A percentile compares a stretch with the other conserved stretches of the same genome.
Evolutionary conservation across 2,113 vertebrate genomes (phyloP).

Genomic region (Myrmophylax atrothorax): DNA sequence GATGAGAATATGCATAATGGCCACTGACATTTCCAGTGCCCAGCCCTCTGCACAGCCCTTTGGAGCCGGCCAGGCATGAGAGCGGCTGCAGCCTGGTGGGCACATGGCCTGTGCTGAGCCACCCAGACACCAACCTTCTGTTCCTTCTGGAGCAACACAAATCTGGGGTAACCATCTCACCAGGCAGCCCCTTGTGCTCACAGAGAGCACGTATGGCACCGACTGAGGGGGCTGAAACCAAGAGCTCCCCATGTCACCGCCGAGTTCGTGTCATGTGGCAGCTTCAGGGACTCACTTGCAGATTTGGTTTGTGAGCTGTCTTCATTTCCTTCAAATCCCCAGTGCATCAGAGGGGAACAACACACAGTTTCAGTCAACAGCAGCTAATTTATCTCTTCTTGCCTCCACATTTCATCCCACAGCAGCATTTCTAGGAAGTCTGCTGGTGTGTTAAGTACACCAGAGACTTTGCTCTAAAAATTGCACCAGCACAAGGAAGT

Average conservation of each 20-base stretch:
- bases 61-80: slow-evolving; percentile 54
- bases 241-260: background rate
- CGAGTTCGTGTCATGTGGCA: background rate
- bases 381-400: background rate
- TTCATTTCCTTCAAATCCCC: background rate
- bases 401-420: background rate
- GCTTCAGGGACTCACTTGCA: background rate
- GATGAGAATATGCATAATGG: slow-evolving; percentile 60
- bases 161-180: background rate
- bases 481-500: background rate
- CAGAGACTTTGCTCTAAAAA: background rate
- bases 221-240: background rate
- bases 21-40: slow-evolving; percentile 42
- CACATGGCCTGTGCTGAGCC: background rate
- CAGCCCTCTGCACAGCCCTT: background rate
- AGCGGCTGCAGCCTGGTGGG: background rate
- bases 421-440: background rate
- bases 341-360: background rate
- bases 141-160: background rate
- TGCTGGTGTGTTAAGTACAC: background rate
- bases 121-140: slow-evolving; percentile 1
- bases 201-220: background rate
- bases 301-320: background rate
- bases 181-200: background rate
- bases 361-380: background rate